Conservation (phyloP, 2,888 invertebrate genomes). For the Rhimphoctona megacephalus region DNA sequence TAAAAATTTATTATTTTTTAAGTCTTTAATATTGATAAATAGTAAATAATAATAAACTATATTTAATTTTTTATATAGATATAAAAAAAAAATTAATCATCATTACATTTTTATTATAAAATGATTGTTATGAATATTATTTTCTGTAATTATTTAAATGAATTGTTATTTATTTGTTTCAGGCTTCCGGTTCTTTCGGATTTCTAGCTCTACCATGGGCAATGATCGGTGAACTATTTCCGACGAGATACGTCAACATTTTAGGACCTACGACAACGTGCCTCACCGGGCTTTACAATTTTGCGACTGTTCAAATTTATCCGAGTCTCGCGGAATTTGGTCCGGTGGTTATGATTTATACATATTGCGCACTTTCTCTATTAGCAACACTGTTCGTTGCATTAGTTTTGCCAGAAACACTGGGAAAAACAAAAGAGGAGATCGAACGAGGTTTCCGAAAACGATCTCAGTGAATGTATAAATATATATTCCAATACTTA, state of each 20-base stretch:
- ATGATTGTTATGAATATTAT: not conserved
- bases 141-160: too few relatives aligned
- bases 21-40: conserved; percentile 13
- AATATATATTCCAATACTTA: not conserved
- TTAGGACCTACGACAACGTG: conserved; percentile 84
- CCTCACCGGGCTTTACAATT: conserved; percentile 84
- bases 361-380: conserved; percentile 76
- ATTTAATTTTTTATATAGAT: too few relatives aligned
- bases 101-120: not conserved
- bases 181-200: conserved; percentile 84
- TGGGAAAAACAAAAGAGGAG: conserved; percentile 77
- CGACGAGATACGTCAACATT: conserved; percentile 84
- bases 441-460: conserved; percentile 75
- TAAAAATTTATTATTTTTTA: conserved; percentile 75
- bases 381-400: conserved; percentile 78
- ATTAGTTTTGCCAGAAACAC: conserved; percentile 79
- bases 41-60: not conserved
- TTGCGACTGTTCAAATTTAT: conserved; percentile 85
- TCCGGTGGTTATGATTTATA: conserved; percentile 75
- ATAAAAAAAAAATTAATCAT: not conserved
- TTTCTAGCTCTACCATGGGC: conserved; percentile 86
- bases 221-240: conserved; percentile 86
- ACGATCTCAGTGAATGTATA: conserved; percentile 17
- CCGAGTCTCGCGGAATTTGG: conserved; percentile 75
- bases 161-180: conserved; percentile 29